Evolutionary conservation across 2,797 vertebrate genomes (phyloP).

Genomic region (Coluber constrictor): DNA sequence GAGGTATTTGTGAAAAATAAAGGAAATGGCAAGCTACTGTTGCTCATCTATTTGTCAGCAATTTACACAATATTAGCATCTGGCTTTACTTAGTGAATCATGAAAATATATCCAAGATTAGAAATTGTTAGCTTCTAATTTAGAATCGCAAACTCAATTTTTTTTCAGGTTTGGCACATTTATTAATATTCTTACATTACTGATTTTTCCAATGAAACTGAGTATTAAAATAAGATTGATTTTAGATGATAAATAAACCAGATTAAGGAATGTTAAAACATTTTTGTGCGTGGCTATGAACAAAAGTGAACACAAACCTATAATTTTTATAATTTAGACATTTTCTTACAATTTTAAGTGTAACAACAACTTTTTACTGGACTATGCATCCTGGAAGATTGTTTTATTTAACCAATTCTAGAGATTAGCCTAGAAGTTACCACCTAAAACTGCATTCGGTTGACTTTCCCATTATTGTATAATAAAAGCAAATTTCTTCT

Average conservation of each 20-base stretch:
- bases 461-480: neutral
- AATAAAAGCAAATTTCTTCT: neutral
- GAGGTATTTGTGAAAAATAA: neutral
- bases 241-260: neutral
- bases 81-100: neutral
- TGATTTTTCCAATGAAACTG: neutral
- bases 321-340: neutral
- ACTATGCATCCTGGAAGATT: neutral
- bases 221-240: neutral
- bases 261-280: neutral
- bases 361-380: neutral
- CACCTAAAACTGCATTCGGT: neutral
- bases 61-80: neutral
- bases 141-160: neutral
- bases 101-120: neutral
- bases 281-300: neutral
- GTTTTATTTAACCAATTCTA: neutral
- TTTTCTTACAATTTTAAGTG: neutral
- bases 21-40: neutral
- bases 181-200: neutral
- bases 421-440: neutral
- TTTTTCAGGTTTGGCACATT: neutral
- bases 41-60: neutral
- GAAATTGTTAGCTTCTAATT: neutral
- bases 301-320: neutral